Evolutionary conservation across 2,113 vertebrate genomes (phyloP).

Genomic region (Amblyopsis rosae): DNA sequence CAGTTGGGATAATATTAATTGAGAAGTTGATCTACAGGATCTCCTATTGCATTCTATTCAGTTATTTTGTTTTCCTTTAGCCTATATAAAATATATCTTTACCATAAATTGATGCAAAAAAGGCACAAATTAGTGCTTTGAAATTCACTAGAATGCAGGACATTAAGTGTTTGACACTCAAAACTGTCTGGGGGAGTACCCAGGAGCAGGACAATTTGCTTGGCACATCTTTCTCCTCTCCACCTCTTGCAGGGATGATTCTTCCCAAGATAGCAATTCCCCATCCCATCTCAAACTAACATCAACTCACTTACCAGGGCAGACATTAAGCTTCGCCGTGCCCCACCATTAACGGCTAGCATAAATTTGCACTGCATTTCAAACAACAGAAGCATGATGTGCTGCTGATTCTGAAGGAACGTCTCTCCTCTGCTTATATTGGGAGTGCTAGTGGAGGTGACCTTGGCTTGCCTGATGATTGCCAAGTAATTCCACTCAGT

Average conservation of each 20-base stretch:
- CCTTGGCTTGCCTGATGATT: constrained; percentile 4
- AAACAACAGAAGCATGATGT: not conserved
- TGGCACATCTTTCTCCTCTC: constrained; percentile 2
- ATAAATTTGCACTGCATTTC: not conserved
- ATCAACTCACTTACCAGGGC: constrained; percentile 21
- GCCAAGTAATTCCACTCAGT: constrained; percentile 52
- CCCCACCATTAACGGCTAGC: not conserved
- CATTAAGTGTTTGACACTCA: too few species aligned
- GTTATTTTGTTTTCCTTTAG: too few species aligned
- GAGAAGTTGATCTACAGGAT: too few species aligned
- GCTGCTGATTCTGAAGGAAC: not conserved
- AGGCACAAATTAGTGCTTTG: too few species aligned
- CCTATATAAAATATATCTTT: too few species aligned
- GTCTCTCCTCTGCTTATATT: constrained; percentile 24
- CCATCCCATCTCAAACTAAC: constrained; percentile 2
- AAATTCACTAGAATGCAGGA: too few species aligned
- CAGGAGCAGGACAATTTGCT: constrained; percentile 22
- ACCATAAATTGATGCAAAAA: too few species aligned
- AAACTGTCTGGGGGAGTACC: too few species aligned
- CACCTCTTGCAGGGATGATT: constrained; percentile 39
- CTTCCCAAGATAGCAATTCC: constrained; percentile 1
- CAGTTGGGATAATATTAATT: too few species aligned
- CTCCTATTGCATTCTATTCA: too few species aligned
- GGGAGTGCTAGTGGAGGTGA: not conserved
- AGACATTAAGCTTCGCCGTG: not conserved